phyloP scores from a whole-genome alignment of 1,140 invertebrate genomes.

The Reticulitermes speratus region DNA sequence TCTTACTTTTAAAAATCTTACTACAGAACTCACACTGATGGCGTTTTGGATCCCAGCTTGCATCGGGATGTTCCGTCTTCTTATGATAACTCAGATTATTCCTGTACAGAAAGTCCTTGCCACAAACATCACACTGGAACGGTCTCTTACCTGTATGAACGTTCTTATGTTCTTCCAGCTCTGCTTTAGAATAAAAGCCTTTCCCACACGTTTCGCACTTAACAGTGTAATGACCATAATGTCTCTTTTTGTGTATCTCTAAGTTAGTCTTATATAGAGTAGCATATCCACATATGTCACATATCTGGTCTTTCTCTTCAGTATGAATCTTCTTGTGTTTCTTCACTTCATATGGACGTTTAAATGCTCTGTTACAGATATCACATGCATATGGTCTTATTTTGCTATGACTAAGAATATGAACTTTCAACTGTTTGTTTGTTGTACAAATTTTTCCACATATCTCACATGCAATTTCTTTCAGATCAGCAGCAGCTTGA shows the following conservation, averaged over 20 bases:
- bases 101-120: constrained; percentile 52
- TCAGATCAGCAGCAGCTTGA: neutral
- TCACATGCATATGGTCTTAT: constrained; percentile 52
- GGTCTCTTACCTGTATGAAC: constrained; percentile 58
- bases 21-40: constrained; percentile 30
- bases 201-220: constrained; percentile 58
- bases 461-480: constrained; percentile 17
- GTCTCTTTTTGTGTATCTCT: constrained; percentile 45
- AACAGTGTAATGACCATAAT: constrained; percentile 60
- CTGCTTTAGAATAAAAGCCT: constrained; percentile 54
- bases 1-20: constrained; percentile 18
- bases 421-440: constrained; percentile 53
- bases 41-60: constrained; percentile 30
- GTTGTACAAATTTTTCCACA: constrained; percentile 45
- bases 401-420: constrained; percentile 50
- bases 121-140: constrained; percentile 55
- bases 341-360: constrained; percentile 48
- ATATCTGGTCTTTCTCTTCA: constrained; percentile 45
- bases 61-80: constrained; percentile 36
- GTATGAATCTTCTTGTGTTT: constrained; percentile 48
- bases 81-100: constrained; percentile 37
- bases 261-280: constrained; percentile 48
- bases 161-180: constrained; percentile 57
- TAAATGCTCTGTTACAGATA: constrained; percentile 51
- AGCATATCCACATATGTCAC: constrained; percentile 48